These are phyloP conservation scores for Tillus elongatus DNA, from an alignment of 2,888 invertebrate genomes.

Conservation along the genomic window DNA sequence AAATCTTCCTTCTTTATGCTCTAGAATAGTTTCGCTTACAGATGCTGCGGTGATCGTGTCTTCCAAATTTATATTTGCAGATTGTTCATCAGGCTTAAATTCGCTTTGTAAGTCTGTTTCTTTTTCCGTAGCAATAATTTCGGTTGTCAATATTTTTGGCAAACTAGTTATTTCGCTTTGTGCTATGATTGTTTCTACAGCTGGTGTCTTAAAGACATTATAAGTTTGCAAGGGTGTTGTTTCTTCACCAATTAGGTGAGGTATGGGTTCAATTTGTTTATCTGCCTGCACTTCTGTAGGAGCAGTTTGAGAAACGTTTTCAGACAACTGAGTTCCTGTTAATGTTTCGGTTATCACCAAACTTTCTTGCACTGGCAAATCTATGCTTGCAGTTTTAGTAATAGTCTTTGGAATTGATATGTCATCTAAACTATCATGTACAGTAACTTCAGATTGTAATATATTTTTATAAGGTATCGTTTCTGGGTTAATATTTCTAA, in stretches of 20 bases:
- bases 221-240: background rate
- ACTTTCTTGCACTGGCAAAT: background rate
- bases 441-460: slow-evolving; percentile 8
- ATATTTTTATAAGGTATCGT: slow-evolving; percentile 26
- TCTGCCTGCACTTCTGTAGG: background rate
- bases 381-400: background rate
- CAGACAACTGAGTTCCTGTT: background rate
- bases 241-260: background rate
- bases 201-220: background rate
- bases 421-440: background rate
- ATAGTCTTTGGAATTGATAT: background rate
- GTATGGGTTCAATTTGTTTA: background rate
- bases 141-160: slow-evolving; percentile 15
- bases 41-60: slow-evolving; percentile 26
- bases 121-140: slow-evolving; percentile 25
- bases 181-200: background rate
- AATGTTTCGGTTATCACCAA: background rate
- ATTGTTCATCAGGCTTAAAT: slow-evolving; percentile 28
- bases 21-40: slow-evolving; percentile 34
- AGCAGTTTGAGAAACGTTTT: background rate
- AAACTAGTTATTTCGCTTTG: slow-evolving; percentile 12
- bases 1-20: slow-evolving; percentile 36
- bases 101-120: slow-evolving; percentile 26
- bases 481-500: slow-evolving; percentile 19
- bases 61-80: slow-evolving; percentile 32